Conservation (phyloP, 2,888 invertebrate genomes). For the Andrena trimmerana region DNA sequence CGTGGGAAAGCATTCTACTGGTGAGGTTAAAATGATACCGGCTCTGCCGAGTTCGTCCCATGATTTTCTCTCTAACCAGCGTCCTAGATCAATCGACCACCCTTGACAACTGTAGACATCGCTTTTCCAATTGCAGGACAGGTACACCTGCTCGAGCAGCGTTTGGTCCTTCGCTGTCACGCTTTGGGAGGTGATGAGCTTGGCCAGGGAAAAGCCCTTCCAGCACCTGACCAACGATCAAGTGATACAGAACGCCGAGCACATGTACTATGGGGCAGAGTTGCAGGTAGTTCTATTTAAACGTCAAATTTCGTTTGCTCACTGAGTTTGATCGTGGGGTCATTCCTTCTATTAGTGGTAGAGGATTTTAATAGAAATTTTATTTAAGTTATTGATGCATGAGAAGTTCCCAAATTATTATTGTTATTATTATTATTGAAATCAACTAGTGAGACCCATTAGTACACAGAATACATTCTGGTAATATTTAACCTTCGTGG, state of each 20-base stretch:
- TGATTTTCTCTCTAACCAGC: constrained; percentile 23
- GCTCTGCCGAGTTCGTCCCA: background rate
- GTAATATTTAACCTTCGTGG: too few relatives aligned
- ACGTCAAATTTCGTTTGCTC: background rate
- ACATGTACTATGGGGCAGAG: constrained; percentile 88
- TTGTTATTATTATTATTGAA: too few relatives aligned
- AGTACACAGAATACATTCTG: too few relatives aligned
- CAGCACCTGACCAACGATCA: constrained; percentile 88
- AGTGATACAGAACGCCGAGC: constrained; percentile 89
- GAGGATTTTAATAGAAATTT: background rate
- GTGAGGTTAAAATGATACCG: constrained; percentile 80
- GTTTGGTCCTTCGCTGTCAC: constrained; percentile 89
- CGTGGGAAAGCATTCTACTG: constrained; percentile 89
- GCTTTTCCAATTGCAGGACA: constrained; percentile 85
- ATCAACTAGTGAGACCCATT: too few relatives aligned
- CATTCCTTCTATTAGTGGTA: background rate
- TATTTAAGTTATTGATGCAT: too few relatives aligned
- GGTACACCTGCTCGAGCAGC: constrained; percentile 88
- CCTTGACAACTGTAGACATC: background rate
- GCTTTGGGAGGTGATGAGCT: constrained; percentile 88
- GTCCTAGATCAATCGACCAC: background rate
- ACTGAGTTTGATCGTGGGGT: too few relatives aligned
- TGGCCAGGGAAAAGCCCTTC: constrained; percentile 88
- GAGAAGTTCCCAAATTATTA: too few relatives aligned
- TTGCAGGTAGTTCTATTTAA: constrained; percentile 85